Percentiles rank a stretch among this genome's conserved stretches.
phyloP scores from a whole-genome alignment of 1,140 invertebrate species.

The Hyposmocoma kahamanoa region DNA sequence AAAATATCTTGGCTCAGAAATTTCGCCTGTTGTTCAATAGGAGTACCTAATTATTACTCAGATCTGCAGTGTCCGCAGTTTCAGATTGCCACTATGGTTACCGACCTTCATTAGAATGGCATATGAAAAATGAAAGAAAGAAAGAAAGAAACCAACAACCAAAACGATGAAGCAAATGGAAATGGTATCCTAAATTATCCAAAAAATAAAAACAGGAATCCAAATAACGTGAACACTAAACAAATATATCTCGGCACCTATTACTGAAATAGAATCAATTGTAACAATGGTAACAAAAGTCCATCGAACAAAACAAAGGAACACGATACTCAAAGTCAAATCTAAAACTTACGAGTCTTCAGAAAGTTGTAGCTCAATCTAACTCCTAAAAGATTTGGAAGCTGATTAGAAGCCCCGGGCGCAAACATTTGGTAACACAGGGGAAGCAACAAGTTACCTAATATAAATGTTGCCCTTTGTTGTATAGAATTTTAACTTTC shows the following conservation, averaged over 20 bases:
- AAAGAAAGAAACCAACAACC: background rate
- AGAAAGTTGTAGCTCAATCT: slow-evolving; percentile 26
- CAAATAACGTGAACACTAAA: background rate
- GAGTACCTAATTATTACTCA: no score
- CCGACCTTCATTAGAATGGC: no score
- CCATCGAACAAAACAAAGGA: background rate
- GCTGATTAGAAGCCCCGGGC: slow-evolving; percentile 19
- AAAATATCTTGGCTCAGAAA: no score
- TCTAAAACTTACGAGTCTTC: background rate
- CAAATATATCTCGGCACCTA: background rate
- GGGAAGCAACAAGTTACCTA: slow-evolving; percentile 23
- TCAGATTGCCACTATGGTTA: no score
- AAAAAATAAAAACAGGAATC: background rate
- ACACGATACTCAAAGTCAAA: background rate
- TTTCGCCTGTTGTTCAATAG: no score
- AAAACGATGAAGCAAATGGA: no score
- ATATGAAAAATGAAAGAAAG: no score
- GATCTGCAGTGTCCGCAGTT: no score
- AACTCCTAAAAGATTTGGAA: slow-evolving; percentile 26
- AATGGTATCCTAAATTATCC: background rate
- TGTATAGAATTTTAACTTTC: slow-evolving; percentile 13
- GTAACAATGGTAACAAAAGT: background rate
- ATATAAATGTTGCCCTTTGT: slow-evolving; percentile 17
- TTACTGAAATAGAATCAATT: background rate
- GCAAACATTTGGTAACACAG: slow-evolving; percentile 19